Conservation (phyloP, 1,140 invertebrate species). For the Halyomorpha halys region DNA sequence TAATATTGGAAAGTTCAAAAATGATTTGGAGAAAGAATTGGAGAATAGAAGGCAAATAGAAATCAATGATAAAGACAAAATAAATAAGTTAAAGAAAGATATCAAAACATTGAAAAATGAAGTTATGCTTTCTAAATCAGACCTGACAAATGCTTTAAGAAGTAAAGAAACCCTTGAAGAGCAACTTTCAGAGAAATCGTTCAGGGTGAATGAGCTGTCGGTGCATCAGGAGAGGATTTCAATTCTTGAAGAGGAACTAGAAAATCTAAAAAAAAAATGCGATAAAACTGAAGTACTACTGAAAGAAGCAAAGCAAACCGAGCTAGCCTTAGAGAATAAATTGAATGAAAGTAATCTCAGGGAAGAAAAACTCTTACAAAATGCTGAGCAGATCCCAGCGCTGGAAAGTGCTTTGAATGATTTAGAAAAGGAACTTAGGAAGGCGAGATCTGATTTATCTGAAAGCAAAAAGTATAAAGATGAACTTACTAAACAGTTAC, state of each 20-base stretch:
- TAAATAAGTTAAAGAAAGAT: too few species aligned
- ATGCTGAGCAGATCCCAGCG: constrained; percentile 1
- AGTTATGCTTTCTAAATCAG: not conserved
- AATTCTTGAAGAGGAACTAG: not conserved
- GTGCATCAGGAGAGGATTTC: not conserved
- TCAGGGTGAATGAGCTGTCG: not conserved
- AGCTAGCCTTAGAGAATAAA: not conserved
- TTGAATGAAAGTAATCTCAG: not conserved
- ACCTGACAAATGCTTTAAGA: not conserved
- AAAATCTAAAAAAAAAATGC: not conserved
- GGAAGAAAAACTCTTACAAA: constrained; percentile 3
- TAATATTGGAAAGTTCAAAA: too few species aligned
- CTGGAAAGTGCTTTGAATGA: not conserved
- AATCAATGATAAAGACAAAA: too few species aligned
- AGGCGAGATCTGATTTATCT: not conserved
- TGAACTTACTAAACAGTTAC: not conserved
- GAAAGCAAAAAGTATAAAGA: not conserved
- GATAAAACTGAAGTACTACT: not conserved
- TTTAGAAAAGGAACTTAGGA: constrained; percentile 2
- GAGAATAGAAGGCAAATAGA: too few species aligned
- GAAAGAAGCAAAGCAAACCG: not conserved
- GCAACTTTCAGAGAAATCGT: not conserved
- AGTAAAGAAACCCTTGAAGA: not conserved
- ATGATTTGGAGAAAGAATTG: too few species aligned
- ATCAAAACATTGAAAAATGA: not conserved